Base-by-base conservation (phyloP, 2,797 vertebrate species). In the Sebastes paucispinis region DNA sequence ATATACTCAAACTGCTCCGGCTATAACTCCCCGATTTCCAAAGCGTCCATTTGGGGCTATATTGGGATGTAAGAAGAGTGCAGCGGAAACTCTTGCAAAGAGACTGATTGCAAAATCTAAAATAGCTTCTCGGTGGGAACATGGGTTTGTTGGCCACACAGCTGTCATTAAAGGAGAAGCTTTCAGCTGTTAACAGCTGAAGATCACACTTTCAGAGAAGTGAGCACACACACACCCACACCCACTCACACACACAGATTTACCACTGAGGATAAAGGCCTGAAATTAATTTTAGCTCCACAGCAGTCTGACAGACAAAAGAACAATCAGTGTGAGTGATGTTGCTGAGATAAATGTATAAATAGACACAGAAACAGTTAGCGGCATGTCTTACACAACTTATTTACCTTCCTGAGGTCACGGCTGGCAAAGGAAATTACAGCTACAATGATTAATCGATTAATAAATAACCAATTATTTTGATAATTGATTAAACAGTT, bases 41-140 rank as follows among this genome's bases (percentile, higher is more conserved):
- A 88, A 91, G 84, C 80, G 75, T 89, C 84, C 84, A 83, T 91
- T 93, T 88, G 82, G 87, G 77, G 64, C 90, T 94, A 93, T 91
- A 91, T 93, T 62, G 82, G 92, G 94, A 88, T 7, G 91, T 90
- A 91, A 89, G 90, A 76, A 71, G 91, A 90, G 91, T 55, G 80
- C 77, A 84, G 77, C 83, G 87, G 90, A 91, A 92, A 90, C 87
- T 89, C 88, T 85, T 22, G 80, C 85, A 90, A 88, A 91, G 80
- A 34, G 77, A 54, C 78, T 67, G 84, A 91, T 90, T 84, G 74
- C 88, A 76, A 71, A 82, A 86, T 89, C 78, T 72, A 91, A 94
- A 94, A 93, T 91, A 92, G 92, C 52, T 78, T 63, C 81, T 82
- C 60, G 52, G 78, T 55, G 64, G 82, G 86, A 88, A 78, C 83